Evolutionary conservation across 2,888 invertebrate species (phyloP), one percentile per base, ranked within the genome.

Genomic region (Branchellion lobata): DNA sequence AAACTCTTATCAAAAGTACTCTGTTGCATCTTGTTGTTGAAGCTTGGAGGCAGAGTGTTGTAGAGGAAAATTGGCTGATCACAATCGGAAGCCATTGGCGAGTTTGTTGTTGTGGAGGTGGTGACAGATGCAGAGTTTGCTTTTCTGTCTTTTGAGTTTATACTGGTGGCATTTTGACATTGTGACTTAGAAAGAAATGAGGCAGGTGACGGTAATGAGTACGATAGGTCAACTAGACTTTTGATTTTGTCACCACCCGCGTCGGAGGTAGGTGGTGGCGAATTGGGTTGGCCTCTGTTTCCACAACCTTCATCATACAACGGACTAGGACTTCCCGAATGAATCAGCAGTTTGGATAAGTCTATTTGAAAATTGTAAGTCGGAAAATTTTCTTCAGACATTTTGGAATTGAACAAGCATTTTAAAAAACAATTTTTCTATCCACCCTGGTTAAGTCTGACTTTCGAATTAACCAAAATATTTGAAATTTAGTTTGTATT

Each of bases 291-390:
- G 14, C 8, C 40, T 14, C 40, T 14, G 40, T 40, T 40, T 5
- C 40, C 40, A 8, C 8, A 40, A 40, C 5, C 40, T 40, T 40
- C 40, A 8, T 57, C 3, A n/a, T 57, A 5, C 24, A 24, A 18
- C 3, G 61, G 14, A 18, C 24, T 57, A n/a, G 3, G 3, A 57
- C 24, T 57, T 57, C 24, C 61, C 21, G 21, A 24, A 3, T 57
- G 61, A n/a, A 18, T n/a, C 8, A 57, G 24, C 21, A 57, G 21
- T 18, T 57, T 57, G 3, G 61, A 57, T 57, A 57, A 57, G 61
- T 57, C 61, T 24, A 57, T n/a, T 57, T 57, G 61, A 57, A 57
- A 18, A n/a, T 57, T 57, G 61, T 57, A 57, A 57, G 61, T 57
- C n/a, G 61, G 61, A n/a, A 57, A 57, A 24, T 57, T n/a, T n/a